phyloP scores from a whole-genome alignment of 37 sponge, comb jelly and placozoan genomes.

The Hormiphora californensis region DNA sequence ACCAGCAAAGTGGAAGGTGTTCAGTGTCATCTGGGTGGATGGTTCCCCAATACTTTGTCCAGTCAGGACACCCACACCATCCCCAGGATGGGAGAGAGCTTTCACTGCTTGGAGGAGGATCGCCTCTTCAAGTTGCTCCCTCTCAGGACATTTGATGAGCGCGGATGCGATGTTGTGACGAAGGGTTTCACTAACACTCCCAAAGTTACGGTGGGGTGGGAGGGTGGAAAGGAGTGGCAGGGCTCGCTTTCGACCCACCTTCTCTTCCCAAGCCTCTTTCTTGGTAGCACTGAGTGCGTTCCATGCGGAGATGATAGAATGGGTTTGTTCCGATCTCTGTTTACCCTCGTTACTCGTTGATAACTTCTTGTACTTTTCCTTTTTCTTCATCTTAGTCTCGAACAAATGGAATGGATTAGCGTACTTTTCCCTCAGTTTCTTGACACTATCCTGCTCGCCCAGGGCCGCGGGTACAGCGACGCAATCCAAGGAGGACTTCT shows the following conservation, averaged over 20 bases:
- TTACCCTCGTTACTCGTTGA: background rate
- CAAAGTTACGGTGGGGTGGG: slow-evolving; percentile 70
- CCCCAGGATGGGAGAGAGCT: slow-evolving; percentile 83
- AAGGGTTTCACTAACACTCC: slow-evolving; percentile 68
- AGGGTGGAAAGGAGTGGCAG: slow-evolving; percentile 62
- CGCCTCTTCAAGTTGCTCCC: slow-evolving; percentile 65
- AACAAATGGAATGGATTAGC: background rate
- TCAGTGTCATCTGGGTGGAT: slow-evolving; percentile 98
- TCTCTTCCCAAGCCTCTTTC: background rate
- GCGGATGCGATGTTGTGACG: background rate
- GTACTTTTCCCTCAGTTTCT: background rate
- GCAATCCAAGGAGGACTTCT: background rate
- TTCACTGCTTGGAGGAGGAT: slow-evolving; percentile 70
- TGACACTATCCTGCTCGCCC: background rate
- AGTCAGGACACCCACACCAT: slow-evolving; percentile 87
- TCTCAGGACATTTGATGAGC: background rate
- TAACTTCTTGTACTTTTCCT: background rate
- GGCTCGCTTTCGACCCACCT: slow-evolving; percentile 54
- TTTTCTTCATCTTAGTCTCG: slow-evolving; percentile 1
- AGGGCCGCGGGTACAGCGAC: background rate
- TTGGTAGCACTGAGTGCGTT: background rate
- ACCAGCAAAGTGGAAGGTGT: slow-evolving; percentile 98
- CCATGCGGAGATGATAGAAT: background rate
- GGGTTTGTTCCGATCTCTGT: background rate
- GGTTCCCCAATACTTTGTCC: slow-evolving; percentile 96